Conservation (phyloP, 2,797 vertebrate genomes). For the Erpetoichthys calabaricus region DNA sequence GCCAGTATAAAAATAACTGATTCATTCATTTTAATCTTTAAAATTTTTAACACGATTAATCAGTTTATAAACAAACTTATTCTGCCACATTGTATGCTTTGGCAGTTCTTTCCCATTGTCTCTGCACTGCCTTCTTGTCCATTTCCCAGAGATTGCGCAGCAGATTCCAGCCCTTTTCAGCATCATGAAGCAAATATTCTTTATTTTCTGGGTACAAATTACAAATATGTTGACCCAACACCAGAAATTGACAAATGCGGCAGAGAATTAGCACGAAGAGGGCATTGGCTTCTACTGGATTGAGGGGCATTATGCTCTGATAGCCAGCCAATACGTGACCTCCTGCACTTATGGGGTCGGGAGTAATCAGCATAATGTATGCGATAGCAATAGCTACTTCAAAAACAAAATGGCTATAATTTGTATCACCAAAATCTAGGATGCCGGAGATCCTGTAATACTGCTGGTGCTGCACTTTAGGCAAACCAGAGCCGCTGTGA, state of each 20-base stretch:
- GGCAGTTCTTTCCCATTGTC: constrained; percentile 55
- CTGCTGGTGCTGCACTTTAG: no score
- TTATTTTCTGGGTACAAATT: constrained; percentile 59
- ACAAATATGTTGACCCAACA: constrained; percentile 43
- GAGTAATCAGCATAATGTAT: constrained; percentile 82
- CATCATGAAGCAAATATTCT: constrained; percentile 64
- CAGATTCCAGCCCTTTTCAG: constrained; percentile 44
- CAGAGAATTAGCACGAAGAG: constrained; percentile 65
- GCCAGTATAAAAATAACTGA: no score
- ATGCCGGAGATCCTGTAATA: constrained; percentile 68
- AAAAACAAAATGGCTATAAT: constrained; percentile 62
- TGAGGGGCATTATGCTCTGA: constrained; percentile 67
- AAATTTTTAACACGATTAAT: no score
- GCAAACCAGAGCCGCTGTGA: no score
- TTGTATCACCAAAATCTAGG: constrained; percentile 80
- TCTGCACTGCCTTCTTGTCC: constrained; percentile 58
- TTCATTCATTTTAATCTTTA: no score
- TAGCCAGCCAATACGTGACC: constrained; percentile 75
- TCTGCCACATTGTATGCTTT: background rate
- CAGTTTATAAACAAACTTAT: no score
- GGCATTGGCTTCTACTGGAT: constrained; percentile 42
- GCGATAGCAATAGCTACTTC: constrained; percentile 71
- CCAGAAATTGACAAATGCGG: constrained; percentile 71
- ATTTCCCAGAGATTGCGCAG: constrained; percentile 45
- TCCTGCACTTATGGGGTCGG: constrained; percentile 51